Conservation (phyloP, 2,797 vertebrate genomes). For the Spheniscus humboldti region DNA sequence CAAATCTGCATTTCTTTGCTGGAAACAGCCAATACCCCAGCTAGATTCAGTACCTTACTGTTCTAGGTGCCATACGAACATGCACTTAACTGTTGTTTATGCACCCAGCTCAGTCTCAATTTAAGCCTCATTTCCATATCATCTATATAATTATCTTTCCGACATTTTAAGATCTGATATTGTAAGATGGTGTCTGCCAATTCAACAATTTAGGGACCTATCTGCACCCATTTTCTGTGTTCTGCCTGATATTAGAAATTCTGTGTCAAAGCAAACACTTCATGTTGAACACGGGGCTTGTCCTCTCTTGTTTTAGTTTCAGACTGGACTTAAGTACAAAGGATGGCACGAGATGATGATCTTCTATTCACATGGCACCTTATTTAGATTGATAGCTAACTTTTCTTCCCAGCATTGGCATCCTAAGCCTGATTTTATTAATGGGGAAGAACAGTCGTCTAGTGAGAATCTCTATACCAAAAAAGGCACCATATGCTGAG, state of each 20-base stretch:
- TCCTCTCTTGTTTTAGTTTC: not conserved
- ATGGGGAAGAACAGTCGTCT: not conserved
- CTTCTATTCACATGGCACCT: not conserved
- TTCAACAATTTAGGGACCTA: not conserved
- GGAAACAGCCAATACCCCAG: not conserved
- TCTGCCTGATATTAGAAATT: not conserved
- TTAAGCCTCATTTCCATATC: not conserved
- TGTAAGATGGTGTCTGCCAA: not conserved
- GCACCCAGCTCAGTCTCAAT: not conserved
- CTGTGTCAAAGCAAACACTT: not conserved
- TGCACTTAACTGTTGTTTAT: not conserved
- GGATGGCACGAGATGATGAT: not conserved
- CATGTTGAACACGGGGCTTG: not conserved
- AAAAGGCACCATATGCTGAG: not conserved
- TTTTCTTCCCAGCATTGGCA: not conserved
- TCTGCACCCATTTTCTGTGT: not conserved
- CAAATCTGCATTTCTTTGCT: not conserved
- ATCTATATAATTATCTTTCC: not conserved
- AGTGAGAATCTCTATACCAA: not conserved
- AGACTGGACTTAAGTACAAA: not conserved
- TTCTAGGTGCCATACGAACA: not conserved
- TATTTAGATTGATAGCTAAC: not conserved
- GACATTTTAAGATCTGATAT: not conserved
- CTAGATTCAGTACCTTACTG: not conserved
- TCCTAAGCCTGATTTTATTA: not conserved